Base-by-base conservation (phyloP, 2,797 vertebrate genomes). In the Oreonectes daqikongensis region DNA sequence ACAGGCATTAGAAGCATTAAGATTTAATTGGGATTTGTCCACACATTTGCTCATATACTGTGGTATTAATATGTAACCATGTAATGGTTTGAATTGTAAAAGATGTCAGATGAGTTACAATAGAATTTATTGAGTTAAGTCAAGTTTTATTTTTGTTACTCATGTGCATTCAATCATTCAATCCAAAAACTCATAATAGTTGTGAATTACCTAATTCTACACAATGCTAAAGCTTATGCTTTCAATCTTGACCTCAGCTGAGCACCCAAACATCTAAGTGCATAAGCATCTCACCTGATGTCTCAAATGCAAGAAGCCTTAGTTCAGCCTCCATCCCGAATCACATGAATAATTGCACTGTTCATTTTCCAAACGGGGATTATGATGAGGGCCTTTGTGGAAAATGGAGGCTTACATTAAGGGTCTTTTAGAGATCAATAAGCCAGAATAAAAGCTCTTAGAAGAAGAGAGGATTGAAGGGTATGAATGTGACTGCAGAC, bases 341-440 rank as follows among this genome's bases (percentile, higher is more conserved):
- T 81, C 74, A 80, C 75, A 68, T 77, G 69, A 81, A 83, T 85
- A 76, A 84, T 81, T 79, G 77, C 69, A 73, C 82, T 78, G 79
- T 81, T 85, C 71, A 83, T 83, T 81, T 79, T 79, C 77, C 79
- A 84, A 84, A 83, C 72, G 67, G 73, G 83, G 83, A 85, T 84
- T 85, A 82, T 59, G 72, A 78, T 30, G 77, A 85, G 84, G 80
- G 81, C 75, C 79, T 82, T 78, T 82, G 79, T 78, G 82, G 82
- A 80, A 85, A 85, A 80, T 72, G 72, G 78, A 73, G 80, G 81
- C 81, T 84, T 84, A 82, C 61, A 79, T 72, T 86, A 74, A 83
- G 80, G 79, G 78, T 79, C 83, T 80, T 80, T 79, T 76, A 81
- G 74, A 81, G 77, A 87, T 84, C 84, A 76, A 80, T 83, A 81